phyloP scores from a whole-genome alignment of 2,888 invertebrate species.

The Helobdella robusta region DNA sequence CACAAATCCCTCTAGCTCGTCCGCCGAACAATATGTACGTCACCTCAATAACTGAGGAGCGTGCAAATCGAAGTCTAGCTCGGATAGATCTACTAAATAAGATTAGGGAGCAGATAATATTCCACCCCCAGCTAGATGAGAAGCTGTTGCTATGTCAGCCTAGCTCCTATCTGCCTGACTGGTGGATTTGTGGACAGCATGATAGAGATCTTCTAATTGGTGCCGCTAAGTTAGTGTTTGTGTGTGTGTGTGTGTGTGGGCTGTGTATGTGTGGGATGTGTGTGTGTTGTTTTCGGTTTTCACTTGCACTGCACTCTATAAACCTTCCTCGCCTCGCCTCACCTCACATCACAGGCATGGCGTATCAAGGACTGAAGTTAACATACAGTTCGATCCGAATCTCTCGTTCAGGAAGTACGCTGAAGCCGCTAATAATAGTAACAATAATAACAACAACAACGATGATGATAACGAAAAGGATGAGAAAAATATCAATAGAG shows the following conservation, averaged over 20 bases:
- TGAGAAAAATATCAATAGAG: too few relatives aligned
- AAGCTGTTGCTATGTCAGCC: slow-evolving; percentile 74
- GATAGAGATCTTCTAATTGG: slow-evolving; percentile 85
- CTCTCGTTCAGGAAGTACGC: slow-evolving; percentile 60
- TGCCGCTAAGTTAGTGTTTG: slow-evolving; percentile 57
- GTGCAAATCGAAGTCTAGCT: slow-evolving; percentile 82
- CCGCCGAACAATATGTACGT: slow-evolving; percentile 53
- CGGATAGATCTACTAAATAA: slow-evolving; percentile 84
- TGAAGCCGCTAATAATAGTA: slow-evolving; percentile 9
- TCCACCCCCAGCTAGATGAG: slow-evolving; percentile 74
- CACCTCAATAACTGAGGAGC: slow-evolving; percentile 82
- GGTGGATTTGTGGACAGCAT: slow-evolving; percentile 91
- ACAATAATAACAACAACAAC: not conserved
- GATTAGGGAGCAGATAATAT: slow-evolving; percentile 79
- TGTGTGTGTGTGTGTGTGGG: slow-evolving; percentile 1
- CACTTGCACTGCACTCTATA: not conserved
- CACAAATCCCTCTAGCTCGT: slow-evolving; percentile 25
- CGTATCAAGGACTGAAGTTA: slow-evolving; percentile 80
- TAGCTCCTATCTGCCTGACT: slow-evolving; percentile 83
- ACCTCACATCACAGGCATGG: slow-evolving; percentile 70
- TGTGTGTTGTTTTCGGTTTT: not conserved
- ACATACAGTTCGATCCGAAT: slow-evolving; percentile 82
- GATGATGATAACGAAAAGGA: not conserved
- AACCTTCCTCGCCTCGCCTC: not conserved
- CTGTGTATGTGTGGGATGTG: too few relatives aligned